phyloP scores from a whole-genome alignment of 2,888 invertebrate genomes.

The Eurois occulta region DNA sequence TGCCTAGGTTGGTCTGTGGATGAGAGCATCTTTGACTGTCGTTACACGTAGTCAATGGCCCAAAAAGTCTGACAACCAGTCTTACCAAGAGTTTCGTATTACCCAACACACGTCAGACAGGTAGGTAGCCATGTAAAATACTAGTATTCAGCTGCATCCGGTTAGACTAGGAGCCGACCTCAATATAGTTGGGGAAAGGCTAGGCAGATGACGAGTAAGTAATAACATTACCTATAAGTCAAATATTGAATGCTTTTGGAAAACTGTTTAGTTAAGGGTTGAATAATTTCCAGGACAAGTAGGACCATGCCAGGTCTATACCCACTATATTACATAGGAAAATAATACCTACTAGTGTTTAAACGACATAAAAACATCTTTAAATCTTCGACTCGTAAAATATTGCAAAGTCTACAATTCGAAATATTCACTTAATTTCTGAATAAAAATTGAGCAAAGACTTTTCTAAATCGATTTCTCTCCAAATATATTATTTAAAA shows the following conservation, averaged over 20 bases:
- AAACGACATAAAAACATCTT: background rate
- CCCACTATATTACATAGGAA: background rate
- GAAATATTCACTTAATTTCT: background rate
- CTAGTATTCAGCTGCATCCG: no score
- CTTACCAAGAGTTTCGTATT: no score
- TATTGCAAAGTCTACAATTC: background rate
- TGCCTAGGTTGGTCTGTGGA: background rate
- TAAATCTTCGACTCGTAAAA: background rate
- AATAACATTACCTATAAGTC: background rate
- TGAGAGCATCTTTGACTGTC: background rate
- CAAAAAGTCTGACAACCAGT: no score
- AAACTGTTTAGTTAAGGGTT: background rate
- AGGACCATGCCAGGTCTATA: background rate
- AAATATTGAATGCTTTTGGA: background rate
- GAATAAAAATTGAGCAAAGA: background rate
- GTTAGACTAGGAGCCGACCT: no score
- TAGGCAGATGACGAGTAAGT: no score
- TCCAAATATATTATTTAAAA: conserved; percentile 67
- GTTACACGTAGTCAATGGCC: no score
- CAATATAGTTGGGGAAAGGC: no score
- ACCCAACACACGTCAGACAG: no score
- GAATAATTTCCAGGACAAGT: background rate
- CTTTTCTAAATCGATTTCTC: conserved; percentile 10
- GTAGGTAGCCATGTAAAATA: no score
- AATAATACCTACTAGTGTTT: background rate